These are phyloP conservation scores for Drosophila leontia DNA, from an alignment of 1,140 invertebrate genomes.

Conservation along the genomic window DNA sequence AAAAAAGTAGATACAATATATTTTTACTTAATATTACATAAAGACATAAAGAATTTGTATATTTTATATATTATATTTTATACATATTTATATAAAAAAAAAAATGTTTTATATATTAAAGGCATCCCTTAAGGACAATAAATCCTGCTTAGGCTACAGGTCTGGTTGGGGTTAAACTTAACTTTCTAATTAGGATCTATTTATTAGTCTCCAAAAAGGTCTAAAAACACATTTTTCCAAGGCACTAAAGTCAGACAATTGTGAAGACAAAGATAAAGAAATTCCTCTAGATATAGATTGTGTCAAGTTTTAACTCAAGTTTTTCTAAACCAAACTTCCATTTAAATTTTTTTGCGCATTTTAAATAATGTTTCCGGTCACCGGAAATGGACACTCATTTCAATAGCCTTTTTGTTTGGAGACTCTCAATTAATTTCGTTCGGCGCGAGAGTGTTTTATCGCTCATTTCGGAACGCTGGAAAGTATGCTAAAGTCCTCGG, in stretches of 20 bases:
- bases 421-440: slow-evolving; percentile 43
- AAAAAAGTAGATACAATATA: too few species aligned
- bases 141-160: not conserved
- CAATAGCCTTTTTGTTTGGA: not conserved
- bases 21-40: too few species aligned
- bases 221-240: not conserved
- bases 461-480: slow-evolving; percentile 23
- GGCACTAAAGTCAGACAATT: not conserved
- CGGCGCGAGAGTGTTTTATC: slow-evolving; percentile 13
- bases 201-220: not conserved
- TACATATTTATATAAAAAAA: not conserved
- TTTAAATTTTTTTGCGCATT: slow-evolving; percentile 11
- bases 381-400: slow-evolving; percentile 9
- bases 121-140: not conserved
- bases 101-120: not conserved
- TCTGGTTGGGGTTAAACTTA: not conserved
- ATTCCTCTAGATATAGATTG: not conserved
- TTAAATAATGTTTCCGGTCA: slow-evolving; percentile 32
- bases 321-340: not conserved
- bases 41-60: too few species aligned
- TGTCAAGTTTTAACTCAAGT: not conserved
- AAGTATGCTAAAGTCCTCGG: slow-evolving; percentile 12
- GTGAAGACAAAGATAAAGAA: not conserved
- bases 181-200: not conserved
- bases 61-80: too few species aligned